These are phyloP conservation scores for Drosophila peninsularis DNA, from an alignment of 2,888 invertebrate species.

Conservation along the genomic window DNA sequence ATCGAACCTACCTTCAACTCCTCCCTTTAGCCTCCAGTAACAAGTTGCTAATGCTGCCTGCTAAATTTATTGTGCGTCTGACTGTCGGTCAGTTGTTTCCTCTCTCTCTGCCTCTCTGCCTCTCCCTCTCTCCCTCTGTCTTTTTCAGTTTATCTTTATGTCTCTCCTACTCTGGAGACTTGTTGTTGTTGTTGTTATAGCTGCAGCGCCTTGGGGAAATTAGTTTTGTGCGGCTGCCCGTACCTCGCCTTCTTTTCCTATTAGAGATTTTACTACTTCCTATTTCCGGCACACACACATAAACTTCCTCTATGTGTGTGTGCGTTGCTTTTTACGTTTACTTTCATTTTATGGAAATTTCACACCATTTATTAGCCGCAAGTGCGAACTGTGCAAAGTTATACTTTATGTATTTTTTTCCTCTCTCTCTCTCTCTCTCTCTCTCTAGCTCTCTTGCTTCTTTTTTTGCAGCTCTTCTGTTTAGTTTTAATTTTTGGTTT, in stretches of 20 bases:
- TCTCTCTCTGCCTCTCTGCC: neutral
- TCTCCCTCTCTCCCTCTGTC: neutral
- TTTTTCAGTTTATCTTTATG: slow-evolving; percentile 8
- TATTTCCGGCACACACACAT: slow-evolving; percentile 46
- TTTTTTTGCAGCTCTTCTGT: slow-evolving; percentile 25
- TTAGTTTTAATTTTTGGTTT: slow-evolving; percentile 47
- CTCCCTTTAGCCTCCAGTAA: slow-evolving; percentile 21
- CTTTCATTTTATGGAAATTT: slow-evolving; percentile 80
- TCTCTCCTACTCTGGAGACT: slow-evolving; percentile 18
- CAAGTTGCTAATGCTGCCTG: slow-evolving; percentile 63
- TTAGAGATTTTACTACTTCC: slow-evolving; percentile 80
- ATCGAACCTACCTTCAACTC: neutral
- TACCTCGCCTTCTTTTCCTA: slow-evolving; percentile 75
- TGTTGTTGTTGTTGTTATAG: slow-evolving; percentile 48
- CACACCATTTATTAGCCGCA: slow-evolving; percentile 78
- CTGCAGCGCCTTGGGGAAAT: slow-evolving; percentile 79
- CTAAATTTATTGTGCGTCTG: slow-evolving; percentile 60
- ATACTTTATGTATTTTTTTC: slow-evolving; percentile 35
- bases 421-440: neutral
- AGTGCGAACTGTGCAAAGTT: slow-evolving; percentile 66
- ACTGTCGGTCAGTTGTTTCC: slow-evolving; percentile 42
- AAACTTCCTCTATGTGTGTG: slow-evolving; percentile 20
- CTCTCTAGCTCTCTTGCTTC: neutral
- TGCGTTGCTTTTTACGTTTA: slow-evolving; percentile 62
- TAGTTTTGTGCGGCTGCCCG: slow-evolving; percentile 73